Percentiles rank a stretch among this genome's conserved stretches.
These are phyloP conservation scores for Byasa hedistus DNA, from an alignment of 2,888 invertebrate species.

Conservation along the genomic window DNA sequence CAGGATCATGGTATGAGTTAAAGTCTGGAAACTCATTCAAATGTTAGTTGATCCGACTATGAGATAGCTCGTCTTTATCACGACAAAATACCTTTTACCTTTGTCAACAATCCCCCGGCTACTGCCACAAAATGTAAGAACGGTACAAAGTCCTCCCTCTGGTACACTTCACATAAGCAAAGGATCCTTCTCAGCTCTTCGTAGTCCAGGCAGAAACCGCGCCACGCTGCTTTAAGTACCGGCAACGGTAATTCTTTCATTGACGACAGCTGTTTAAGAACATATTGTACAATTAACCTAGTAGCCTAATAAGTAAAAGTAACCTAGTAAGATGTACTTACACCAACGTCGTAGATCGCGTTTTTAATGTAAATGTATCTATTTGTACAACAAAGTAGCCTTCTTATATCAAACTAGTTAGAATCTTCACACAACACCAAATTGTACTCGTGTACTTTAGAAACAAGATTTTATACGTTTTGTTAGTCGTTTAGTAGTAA, in stretches of 20 bases:
- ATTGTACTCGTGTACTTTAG: too few relatives aligned
- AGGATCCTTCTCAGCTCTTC: conserved; percentile 84
- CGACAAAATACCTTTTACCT: conserved; percentile 62
- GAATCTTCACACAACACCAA: too few relatives aligned
- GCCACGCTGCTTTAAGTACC: conserved; percentile 76
- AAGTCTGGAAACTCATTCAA: conserved; percentile 71
- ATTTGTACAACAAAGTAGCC: too few relatives aligned
- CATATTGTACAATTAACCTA: too few relatives aligned
- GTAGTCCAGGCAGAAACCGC: conserved; percentile 82
- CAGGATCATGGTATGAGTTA: conserved; percentile 88
- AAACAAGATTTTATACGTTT: too few relatives aligned
- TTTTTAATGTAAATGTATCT: too few relatives aligned
- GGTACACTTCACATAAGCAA: conserved; percentile 84
- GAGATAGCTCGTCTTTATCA: background rate
- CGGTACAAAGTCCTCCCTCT: conserved; percentile 80
- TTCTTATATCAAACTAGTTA: too few relatives aligned
- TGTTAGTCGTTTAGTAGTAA: too few relatives aligned
- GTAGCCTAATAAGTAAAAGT: too few relatives aligned
- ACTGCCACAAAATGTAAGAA: conserved; percentile 87
- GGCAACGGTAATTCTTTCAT: conserved; percentile 61
- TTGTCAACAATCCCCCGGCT: conserved; percentile 83
- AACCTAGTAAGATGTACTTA: background rate
- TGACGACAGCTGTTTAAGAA: conserved; percentile 48
- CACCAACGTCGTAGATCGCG: background rate
- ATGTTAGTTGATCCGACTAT: background rate